Conservation (phyloP, 2,888 invertebrate genomes). For the Lithosia quadra region DNA sequence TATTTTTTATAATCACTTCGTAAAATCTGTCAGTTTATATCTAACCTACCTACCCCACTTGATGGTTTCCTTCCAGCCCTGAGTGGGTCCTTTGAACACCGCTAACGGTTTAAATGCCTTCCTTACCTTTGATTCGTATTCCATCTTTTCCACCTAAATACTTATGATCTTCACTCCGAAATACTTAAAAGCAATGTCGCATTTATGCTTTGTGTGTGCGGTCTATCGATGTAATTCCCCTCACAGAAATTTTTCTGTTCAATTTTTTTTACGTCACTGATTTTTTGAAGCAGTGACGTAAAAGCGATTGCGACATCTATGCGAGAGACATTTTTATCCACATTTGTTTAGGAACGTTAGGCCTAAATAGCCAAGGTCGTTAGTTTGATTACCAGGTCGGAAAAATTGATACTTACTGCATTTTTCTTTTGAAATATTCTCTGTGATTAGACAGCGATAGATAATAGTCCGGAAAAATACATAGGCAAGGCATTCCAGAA, state of each 20-base stretch:
- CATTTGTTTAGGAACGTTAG: too few relatives aligned
- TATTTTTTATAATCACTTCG: not conserved
- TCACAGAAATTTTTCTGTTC: not conserved
- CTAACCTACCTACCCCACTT: not conserved
- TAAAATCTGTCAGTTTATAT: not conserved
- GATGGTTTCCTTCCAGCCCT: slow-evolving; percentile 5
- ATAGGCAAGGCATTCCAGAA: too few relatives aligned
- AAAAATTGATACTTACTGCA: too few relatives aligned
- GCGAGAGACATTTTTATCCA: too few relatives aligned
- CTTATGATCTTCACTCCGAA: not conserved
- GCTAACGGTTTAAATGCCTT: not conserved
- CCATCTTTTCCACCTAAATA: not conserved
- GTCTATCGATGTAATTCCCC: not conserved
- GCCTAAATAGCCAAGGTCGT: too few relatives aligned
- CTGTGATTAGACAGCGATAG: too few relatives aligned
- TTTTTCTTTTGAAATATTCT: too few relatives aligned
- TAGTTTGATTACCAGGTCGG: too few relatives aligned
- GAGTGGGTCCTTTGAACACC: not conserved
- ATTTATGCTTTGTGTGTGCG: not conserved
- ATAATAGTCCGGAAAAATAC: too few relatives aligned
- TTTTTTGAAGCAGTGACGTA: too few relatives aligned
- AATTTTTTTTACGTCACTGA: not conserved
- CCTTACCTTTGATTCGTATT: slow-evolving; percentile 1
- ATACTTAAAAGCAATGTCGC: not conserved
- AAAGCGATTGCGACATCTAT: too few relatives aligned